Evolutionary conservation across 1,140 invertebrate genomes (phyloP).

Genomic region (Ceratosolen fusciceps): DNA sequence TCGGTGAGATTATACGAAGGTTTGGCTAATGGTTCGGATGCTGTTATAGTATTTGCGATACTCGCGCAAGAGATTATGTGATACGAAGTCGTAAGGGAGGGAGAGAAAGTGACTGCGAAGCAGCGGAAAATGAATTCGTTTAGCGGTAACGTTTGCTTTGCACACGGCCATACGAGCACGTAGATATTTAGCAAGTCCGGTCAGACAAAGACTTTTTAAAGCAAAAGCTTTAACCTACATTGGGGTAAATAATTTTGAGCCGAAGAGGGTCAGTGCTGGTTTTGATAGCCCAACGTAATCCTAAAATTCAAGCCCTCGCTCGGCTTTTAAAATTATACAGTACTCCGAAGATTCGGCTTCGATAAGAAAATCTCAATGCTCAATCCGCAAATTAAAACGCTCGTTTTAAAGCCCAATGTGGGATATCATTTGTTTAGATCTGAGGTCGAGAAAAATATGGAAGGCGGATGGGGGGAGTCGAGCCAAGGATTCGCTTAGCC

Average conservation of each 20-base stretch:
- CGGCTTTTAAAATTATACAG: neutral
- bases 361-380: neutral
- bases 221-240: neutral
- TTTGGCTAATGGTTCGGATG: no score
- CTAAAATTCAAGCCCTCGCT: neutral
- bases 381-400: neutral
- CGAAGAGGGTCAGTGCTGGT: neutral
- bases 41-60: no score
- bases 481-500: conserved; percentile 24
- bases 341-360: neutral
- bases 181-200: neutral
- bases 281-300: neutral
- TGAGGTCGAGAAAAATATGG: neutral
- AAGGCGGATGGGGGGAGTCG: neutral
- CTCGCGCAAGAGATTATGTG: no score
- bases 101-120: neutral
- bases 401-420: neutral
- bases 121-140: neutral
- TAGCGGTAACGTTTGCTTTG: neutral
- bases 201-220: neutral
- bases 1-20: no score
- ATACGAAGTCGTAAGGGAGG: no score
- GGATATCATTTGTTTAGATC: neutral
- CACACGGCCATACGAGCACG: neutral
- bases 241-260: neutral